phyloP scores from a whole-genome alignment of 2,888 invertebrate species.

The Physocephala rufipes region DNA sequence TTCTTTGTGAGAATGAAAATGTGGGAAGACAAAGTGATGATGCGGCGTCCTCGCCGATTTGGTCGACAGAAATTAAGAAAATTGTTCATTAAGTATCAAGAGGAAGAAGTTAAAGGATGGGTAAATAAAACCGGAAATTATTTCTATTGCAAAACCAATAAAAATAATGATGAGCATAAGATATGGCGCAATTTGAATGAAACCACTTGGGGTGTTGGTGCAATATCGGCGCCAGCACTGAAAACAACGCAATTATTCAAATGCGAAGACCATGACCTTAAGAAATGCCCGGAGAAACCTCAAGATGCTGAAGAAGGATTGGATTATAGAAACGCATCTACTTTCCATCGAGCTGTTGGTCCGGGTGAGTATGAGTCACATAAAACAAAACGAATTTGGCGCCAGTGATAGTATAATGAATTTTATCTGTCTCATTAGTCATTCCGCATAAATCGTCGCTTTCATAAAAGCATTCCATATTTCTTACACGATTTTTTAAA shows the following conservation, averaged over 20 bases:
- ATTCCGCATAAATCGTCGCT: neutral
- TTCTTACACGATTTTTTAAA: neutral
- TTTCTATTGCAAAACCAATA: neutral
- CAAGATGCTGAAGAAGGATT: neutral
- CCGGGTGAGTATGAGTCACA: conserved; percentile 56
- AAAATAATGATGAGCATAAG: neutral
- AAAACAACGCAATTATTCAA: conserved; percentile 41
- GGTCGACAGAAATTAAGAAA: conserved; percentile 46
- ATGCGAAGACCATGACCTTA: conserved; percentile 29
- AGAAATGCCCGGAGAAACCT: conserved; percentile 31
- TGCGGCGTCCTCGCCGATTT: conserved; percentile 23
- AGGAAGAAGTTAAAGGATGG: conserved; percentile 24
- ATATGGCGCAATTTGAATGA: conserved; percentile 19
- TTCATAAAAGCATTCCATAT: no score
- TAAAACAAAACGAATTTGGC: neutral
- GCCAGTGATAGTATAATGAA: neutral
- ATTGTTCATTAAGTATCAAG: conserved; percentile 43
- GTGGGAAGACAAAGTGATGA: no score
- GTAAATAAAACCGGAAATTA: neutral
- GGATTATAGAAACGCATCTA: conserved; percentile 55
- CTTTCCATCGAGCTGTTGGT: conserved; percentile 67
- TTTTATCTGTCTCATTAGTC: neutral
- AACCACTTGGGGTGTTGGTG: neutral
- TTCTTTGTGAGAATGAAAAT: no score
- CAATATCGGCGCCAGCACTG: conserved; percentile 20